Base-by-base conservation (phyloP, 2,888 invertebrate genomes). In the Acanthacorydalis orientalis region DNA sequence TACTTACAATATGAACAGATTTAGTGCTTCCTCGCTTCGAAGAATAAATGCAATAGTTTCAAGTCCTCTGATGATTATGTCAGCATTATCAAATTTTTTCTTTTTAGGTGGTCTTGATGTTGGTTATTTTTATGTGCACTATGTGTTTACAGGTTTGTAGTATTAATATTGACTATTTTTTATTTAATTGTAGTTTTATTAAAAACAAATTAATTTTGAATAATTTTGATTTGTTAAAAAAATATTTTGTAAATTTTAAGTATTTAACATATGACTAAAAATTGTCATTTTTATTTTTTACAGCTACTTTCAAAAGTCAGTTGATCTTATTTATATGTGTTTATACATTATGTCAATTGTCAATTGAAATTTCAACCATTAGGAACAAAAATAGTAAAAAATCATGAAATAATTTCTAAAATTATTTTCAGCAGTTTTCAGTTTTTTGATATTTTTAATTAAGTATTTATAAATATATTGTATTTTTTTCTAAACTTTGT, bases 41-140 rank as follows among this genome's bases (percentile, higher is more conserved):
- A 73, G 88, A 52, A 67, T 87, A 49, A 70, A 77, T 58, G 86
- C 82, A 47, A 54, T 81, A 8, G 56, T 83, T 50, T 77, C 81
- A 50, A 73, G 80, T 31, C 88, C 88, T 23, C 66, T 91, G 43
- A 74, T 89, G 53, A 77, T 80, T 31, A 65, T 88, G 52, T 88
- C 90, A 10, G 83, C 83, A 1, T 72, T 89, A 57, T 88, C 90
- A 1, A 90, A 87, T 67, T 87, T 89, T 59, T 90, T 84, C 65
- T 88, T 92, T 61, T 85, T 91, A 64, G 83, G 79, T 50, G 85
- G 83, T 1, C 69, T 67, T 51, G 75, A 80, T 48, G 73, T 89
- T 49, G 90, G 89, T 7, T 70, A 81, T 58, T 69, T 81, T 53
- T 84, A 81, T 59, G 68, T 83, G 57, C 64, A 69, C 35, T 71